Percentiles rank a stretch among this genome's conserved stretches.
Conservation (phyloP, 2,888 invertebrate species). For the Serrognathus titanus region DNA sequence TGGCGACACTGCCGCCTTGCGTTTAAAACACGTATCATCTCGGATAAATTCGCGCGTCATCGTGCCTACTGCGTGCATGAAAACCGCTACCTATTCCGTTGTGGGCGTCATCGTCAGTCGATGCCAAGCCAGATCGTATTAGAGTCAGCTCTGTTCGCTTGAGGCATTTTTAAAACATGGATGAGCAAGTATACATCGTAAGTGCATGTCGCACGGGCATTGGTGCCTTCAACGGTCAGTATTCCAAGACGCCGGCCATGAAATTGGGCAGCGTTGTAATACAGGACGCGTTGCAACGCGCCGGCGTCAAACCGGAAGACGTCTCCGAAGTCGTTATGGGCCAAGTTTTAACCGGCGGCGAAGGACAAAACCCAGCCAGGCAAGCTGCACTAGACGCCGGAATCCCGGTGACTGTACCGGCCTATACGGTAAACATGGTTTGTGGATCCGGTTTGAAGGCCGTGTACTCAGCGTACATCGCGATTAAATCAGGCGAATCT, state of each 20-base stretch:
- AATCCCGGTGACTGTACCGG: slow-evolving; percentile 64
- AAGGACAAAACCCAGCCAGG: slow-evolving; percentile 82
- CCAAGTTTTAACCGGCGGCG: slow-evolving; percentile 68
- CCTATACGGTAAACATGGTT: slow-evolving; percentile 71
- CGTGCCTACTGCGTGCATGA: too few relatives aligned
- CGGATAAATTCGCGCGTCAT: too few relatives aligned
- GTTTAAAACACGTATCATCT: too few relatives aligned
- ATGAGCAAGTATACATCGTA: slow-evolving; percentile 60
- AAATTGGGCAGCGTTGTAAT: slow-evolving; percentile 70
- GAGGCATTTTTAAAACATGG: not conserved
- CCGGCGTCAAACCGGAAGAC: slow-evolving; percentile 55
- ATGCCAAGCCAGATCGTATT: too few relatives aligned
- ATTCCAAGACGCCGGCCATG: slow-evolving; percentile 64
- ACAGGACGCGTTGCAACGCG: slow-evolving; percentile 61
- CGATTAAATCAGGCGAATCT: slow-evolving; percentile 64
- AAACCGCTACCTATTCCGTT: too few relatives aligned
- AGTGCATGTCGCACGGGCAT: slow-evolving; percentile 78
- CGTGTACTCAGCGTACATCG: slow-evolving; percentile 63
- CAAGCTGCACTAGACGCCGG: slow-evolving; percentile 74
- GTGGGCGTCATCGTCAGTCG: too few relatives aligned
- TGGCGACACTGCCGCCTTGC: too few relatives aligned
- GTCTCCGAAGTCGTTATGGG: slow-evolving; percentile 79
- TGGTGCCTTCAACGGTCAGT: slow-evolving; percentile 67
- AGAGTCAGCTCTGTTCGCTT: not conserved
- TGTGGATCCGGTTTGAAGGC: slow-evolving; percentile 80